Evolutionary conservation across 64 coral and sea anemone species (phyloP).

Genomic region (Dendrophyllia cribrosa): DNA sequence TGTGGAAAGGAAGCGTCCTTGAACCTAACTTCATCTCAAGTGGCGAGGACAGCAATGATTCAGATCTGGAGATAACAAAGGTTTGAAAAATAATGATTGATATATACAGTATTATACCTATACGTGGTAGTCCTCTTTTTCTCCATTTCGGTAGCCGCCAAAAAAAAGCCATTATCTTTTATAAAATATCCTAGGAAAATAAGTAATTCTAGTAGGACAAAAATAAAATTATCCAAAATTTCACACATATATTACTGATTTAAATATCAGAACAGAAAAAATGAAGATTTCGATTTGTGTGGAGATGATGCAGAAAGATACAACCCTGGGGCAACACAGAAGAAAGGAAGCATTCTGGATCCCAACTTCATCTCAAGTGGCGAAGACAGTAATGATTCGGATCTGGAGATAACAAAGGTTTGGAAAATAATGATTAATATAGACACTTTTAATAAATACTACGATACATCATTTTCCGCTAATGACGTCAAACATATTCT

Average conservation of each 20-base stretch:
- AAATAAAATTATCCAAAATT: no score
- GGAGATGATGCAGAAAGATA: neutral
- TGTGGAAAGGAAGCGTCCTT: neutral
- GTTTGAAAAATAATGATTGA: conserved; percentile 16
- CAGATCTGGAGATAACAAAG: conserved; percentile 15
- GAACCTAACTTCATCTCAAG: neutral
- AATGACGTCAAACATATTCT: no score
- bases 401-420: conserved; percentile 20
- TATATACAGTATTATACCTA: neutral
- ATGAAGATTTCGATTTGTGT: neutral
- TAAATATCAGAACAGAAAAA: conserved; percentile 13
- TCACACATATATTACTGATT: conserved; percentile 28
- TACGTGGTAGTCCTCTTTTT: neutral
- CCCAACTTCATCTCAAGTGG: neutral
- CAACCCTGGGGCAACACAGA: neutral
- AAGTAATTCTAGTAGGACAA: no score
- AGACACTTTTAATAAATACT: no score
- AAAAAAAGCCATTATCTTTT: no score
- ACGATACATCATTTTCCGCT: no score
- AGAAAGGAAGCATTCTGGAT: neutral
- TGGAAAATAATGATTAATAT: conserved; percentile 16
- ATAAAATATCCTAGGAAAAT: no score
- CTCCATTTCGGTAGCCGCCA: neutral
- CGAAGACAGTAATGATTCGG: neutral
- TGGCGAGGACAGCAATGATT: neutral